A percentile compares a stretch with the other conserved stretches of the same genome.
Conservation (phyloP, 2,113 vertebrate genomes). For the Ochotona curzoniae region DNA sequence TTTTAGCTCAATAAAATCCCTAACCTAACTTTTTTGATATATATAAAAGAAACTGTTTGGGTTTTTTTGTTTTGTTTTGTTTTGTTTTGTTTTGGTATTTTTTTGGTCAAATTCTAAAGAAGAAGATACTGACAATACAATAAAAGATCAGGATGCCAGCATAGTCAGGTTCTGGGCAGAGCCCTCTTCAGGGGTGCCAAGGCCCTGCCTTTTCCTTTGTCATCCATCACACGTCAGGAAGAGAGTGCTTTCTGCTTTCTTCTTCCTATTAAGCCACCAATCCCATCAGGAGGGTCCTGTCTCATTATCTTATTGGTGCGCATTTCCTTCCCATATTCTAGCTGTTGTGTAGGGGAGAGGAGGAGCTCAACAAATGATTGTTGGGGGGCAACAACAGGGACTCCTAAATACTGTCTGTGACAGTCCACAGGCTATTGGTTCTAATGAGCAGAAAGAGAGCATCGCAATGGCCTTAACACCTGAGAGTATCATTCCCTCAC, state of each 20-base stretch:
- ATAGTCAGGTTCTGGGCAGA: not conserved
- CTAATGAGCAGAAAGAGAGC: not conserved
- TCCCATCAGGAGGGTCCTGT: too few relatives aligned
- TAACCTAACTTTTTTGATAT: not conserved
- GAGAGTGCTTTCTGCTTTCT: not conserved
- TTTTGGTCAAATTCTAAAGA: not conserved
- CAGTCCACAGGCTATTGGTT: not conserved
- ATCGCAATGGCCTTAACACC: not conserved
- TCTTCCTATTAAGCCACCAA: not conserved
- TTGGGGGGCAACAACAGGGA: not conserved
- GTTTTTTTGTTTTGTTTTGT: too few relatives aligned
- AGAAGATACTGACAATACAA: not conserved
- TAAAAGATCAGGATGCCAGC: not conserved
- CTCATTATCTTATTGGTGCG: not conserved
- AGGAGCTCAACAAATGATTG: too few relatives aligned
- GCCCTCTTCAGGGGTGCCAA: not conserved
- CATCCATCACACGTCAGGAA: not conserved
- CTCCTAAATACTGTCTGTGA: not conserved
- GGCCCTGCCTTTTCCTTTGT: not conserved
- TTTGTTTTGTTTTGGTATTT: too few relatives aligned
- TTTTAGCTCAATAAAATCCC: not conserved
- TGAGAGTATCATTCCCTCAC: fast-evolving
- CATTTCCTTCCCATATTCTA: not conserved
- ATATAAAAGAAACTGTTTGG: too few relatives aligned
- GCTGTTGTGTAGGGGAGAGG: not conserved